Conservation (phyloP, 2,113 vertebrate genomes). For the Thermophis baileyi region DNA sequence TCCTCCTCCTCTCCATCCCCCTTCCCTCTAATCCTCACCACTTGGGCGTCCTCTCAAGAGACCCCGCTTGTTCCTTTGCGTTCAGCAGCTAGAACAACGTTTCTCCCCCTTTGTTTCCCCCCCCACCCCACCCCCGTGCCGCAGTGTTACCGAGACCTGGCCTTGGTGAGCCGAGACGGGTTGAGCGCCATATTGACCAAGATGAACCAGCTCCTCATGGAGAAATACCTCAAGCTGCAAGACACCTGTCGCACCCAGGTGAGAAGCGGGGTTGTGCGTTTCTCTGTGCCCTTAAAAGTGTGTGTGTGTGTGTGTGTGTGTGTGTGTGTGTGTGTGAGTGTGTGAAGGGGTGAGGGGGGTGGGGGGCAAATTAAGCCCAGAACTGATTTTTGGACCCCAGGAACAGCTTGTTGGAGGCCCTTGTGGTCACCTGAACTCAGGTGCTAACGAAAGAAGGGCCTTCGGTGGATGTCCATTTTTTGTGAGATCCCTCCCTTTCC, state of each 20-base stretch:
- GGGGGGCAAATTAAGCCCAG: not conserved
- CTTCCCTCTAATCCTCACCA: not conserved
- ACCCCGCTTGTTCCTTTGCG: not conserved
- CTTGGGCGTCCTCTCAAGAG: not conserved
- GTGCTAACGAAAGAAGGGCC: too few species aligned
- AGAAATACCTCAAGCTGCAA: conserved; percentile 92
- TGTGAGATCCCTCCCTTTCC: not conserved
- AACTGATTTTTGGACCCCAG: not conserved
- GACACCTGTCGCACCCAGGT: conserved; percentile 84
- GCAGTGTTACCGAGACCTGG: conserved; percentile 91
- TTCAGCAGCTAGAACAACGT: not conserved
- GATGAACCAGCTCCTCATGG: conserved; percentile 96
- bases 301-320: too few species aligned
- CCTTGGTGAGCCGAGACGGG: conserved; percentile 87
- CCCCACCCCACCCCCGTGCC: not conserved
- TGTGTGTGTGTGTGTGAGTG: too few species aligned
- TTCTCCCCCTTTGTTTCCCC: rapidly evolving
- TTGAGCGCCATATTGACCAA: conserved; percentile 90
- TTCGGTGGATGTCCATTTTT: not conserved
- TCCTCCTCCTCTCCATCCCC: too few species aligned
- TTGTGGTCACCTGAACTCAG: not conserved
- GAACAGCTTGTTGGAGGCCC: rapidly evolving
- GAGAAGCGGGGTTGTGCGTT: not conserved
- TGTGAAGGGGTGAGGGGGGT: too few species aligned
- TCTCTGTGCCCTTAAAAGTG: not conserved